Percentiles rank a stretch among this genome's conserved stretches.
Conservation (phyloP, 2,888 invertebrate species). For the Leucophora obtusa region DNA sequence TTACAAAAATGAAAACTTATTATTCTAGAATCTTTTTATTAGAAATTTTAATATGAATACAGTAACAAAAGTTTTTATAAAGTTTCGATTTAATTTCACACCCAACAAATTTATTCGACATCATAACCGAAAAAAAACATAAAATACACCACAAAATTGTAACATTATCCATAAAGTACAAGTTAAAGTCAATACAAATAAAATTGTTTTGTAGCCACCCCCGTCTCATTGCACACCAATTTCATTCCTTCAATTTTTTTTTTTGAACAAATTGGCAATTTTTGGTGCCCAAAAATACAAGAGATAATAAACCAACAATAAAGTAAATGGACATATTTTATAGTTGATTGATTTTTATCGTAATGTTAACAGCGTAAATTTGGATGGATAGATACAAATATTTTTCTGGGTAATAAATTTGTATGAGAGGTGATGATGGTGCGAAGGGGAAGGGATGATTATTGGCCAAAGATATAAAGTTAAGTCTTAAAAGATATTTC, state of each 20-base stretch:
- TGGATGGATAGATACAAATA: constrained; percentile 9
- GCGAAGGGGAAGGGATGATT: background rate
- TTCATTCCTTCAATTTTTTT: background rate
- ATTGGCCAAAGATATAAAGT: constrained; percentile 1
- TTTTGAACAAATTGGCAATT: constrained; percentile 48
- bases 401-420: background rate
- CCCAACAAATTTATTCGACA: constrained; percentile 55
- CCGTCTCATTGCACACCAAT: background rate
- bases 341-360: constrained; percentile 72
- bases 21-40: too few species aligned
- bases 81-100: constrained; percentile 31
- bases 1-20: too few species aligned
- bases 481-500: constrained; percentile 38
- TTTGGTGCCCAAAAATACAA: constrained; percentile 13
- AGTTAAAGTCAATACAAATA: constrained; percentile 53
- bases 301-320: constrained; percentile 59
- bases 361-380: constrained; percentile 65
- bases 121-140: constrained; percentile 52
- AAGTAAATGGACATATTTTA: constrained; percentile 69
- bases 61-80: too few species aligned
- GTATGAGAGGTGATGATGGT: background rate
- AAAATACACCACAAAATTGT: constrained; percentile 63
- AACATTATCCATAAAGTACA: constrained; percentile 57
- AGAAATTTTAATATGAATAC: too few species aligned
- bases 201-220: constrained; percentile 33